phyloP scores from a whole-genome alignment of 2,888 invertebrate species.

The Periphyllus acericola region DNA sequence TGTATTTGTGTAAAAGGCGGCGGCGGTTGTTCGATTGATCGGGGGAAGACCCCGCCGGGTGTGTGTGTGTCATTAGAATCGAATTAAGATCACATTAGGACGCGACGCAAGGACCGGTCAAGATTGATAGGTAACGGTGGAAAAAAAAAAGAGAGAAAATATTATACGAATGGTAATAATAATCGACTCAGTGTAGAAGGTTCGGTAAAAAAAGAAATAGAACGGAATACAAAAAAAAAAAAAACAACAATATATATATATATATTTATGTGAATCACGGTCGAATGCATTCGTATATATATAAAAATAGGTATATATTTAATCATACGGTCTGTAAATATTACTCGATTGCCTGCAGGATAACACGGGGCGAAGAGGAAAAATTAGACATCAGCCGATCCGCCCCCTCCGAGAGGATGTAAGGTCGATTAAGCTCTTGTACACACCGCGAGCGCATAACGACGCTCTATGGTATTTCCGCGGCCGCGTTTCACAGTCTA shows the following conservation, averaged over 20 bases:
- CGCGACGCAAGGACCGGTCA: constrained; percentile 59
- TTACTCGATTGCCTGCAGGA: constrained; percentile 56
- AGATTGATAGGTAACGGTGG: constrained; percentile 61
- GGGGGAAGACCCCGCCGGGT: constrained; percentile 57
- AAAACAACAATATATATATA: neutral
- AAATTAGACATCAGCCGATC: constrained; percentile 51
- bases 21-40: constrained; percentile 60
- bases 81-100: constrained; percentile 62
- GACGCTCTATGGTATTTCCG: constrained; percentile 30
- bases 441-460: neutral
- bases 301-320: constrained; percentile 42
- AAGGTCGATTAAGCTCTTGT: constrained; percentile 57
- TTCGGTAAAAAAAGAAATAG: constrained; percentile 46
- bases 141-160: constrained; percentile 14
- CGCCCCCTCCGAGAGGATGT: constrained; percentile 45
- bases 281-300: constrained; percentile 28
- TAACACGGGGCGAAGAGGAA: constrained; percentile 40
- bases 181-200: constrained; percentile 48
- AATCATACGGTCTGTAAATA: constrained; percentile 59
- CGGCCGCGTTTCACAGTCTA: neutral
- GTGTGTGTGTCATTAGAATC: constrained; percentile 61
- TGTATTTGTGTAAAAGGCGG: neutral
- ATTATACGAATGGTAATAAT: constrained; percentile 55
- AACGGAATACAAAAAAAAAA: constrained; percentile 52
- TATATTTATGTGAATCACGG: constrained; percentile 38